Base-by-base conservation (phyloP, 2,797 vertebrate species). In the Phrynocephalus forsythii region DNA sequence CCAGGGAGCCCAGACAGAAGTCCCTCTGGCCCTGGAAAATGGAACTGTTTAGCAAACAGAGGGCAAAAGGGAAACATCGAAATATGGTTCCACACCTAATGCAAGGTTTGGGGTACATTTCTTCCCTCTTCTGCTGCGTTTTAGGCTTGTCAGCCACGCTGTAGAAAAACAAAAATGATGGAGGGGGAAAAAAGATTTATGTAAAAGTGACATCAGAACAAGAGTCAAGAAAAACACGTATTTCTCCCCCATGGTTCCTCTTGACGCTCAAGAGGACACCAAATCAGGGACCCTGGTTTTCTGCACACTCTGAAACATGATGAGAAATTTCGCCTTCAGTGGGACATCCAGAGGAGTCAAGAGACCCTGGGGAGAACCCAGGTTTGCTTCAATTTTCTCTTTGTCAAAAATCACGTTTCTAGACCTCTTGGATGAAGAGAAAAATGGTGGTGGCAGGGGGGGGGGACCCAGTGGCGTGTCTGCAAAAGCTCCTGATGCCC, bases 101-200 rank as follows among this genome's bases (percentile, higher is more conserved):
- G 92, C 94, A 95, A 92, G 92, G 93, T 95, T 95, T 95, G 95
- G 95, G 94, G 91, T 93, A 95, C 95, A 93, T 94, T 94, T 95
- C 93, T 94, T 94, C 93, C 94, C 94, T 95, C 94, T 95, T 95
- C 94, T 95, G 94, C 95, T 95, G 95, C 95, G 93, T 95, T 95
- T 94, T 94, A 94, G 95, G 95, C 93, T 95, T 95, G 94, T 94
- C 94, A 96, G 95, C 94, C 95, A 96, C 92, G 94, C 95, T 95
- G 93, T 94, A 94, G 94, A 94, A 94, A 95, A 95, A 95, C 94
- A 95, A 93, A 95, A 96, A 95, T 48, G 93, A 94, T 94, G 94
- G 95, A 91, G 95, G 93, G 92, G 94, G 69, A 22, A 93, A 95
- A 94, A 95, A 94, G 91, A 94, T 93, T 93, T 94, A 94, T 94